Evolutionary conservation across 2,113 vertebrate genomes (phyloP).

Genomic region (Hirundichthys speculiger): DNA sequence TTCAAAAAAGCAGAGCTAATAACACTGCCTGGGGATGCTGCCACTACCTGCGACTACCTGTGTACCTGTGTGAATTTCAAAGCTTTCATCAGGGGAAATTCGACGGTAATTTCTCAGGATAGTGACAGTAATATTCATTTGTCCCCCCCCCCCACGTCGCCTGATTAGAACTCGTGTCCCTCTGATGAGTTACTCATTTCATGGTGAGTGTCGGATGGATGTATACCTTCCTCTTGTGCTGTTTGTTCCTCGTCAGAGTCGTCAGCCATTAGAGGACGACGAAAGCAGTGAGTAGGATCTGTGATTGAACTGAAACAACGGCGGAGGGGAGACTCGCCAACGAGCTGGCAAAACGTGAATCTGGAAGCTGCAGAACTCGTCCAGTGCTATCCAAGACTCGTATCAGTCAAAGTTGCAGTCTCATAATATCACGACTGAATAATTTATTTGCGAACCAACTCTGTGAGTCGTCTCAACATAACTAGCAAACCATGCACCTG

Average conservation of each 20-base stretch:
- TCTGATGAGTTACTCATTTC: constrained; percentile 48
- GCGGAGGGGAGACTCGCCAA: constrained; percentile 30
- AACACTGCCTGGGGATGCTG: no score
- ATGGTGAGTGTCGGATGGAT: not conserved
- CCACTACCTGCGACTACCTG: not conserved
- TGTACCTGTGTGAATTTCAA: not conserved
- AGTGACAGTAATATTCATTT: constrained; percentile 40
- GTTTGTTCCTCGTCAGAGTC: constrained; percentile 45
- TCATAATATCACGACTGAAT: no score
- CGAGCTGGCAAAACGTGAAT: constrained; percentile 42
- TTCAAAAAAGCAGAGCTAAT: no score
- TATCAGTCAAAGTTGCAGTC: not conserved
- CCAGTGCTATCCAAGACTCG: constrained; percentile 10
- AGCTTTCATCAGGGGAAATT: constrained; percentile 27
- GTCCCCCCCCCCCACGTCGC: constrained; percentile 27
- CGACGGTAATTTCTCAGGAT: constrained; percentile 39
- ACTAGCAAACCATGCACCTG: not conserved
- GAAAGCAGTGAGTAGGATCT: constrained; percentile 59
- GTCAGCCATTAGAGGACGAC: constrained; percentile 40
- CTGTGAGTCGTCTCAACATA: no score
- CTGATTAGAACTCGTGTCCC: constrained; percentile 42
- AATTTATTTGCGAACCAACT: no score
- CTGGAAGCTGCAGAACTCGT: constrained; percentile 44
- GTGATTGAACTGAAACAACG: constrained; percentile 62
- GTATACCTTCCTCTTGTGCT: constrained; percentile 26